phyloP scores from a whole-genome alignment of 2,797 vertebrate genomes.

The Nyctalus aviator region DNA sequence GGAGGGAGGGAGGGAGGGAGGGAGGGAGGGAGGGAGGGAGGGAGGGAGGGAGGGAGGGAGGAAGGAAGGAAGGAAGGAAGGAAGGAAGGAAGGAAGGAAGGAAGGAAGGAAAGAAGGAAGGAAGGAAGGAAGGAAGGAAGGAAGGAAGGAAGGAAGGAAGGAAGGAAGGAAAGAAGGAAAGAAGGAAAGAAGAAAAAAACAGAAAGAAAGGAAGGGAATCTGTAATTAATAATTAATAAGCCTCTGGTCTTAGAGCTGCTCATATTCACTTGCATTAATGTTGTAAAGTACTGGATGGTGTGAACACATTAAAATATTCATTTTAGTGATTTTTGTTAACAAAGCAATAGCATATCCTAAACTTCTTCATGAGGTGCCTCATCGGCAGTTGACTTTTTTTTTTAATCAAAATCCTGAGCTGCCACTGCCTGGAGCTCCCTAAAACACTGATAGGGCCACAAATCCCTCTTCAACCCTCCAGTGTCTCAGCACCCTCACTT shows the following conservation, averaged over 20 bases:
- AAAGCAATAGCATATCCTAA: background rate
- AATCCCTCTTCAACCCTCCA: background rate
- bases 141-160: background rate
- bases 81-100: background rate
- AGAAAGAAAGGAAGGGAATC: background rate
- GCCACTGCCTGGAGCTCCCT: background rate
- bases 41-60: accelerated
- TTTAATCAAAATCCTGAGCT: background rate
- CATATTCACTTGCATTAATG: conserved; percentile 58
- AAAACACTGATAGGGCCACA: background rate
- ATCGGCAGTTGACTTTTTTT: background rate
- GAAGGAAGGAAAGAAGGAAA: background rate
- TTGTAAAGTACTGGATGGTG: conserved; percentile 50
- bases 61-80: background rate
- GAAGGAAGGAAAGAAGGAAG: accelerated
- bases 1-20: background rate
- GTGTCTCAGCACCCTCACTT: background rate
- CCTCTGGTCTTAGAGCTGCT: conserved; percentile 55
- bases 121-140: background rate
- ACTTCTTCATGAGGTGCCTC: background rate
- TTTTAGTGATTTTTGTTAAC: conserved; percentile 41
- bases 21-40: too few relatives aligned
- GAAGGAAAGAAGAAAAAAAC: too few relatives aligned
- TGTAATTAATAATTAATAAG: conserved; percentile 82
- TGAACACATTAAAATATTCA: conserved; percentile 62